Evolutionary conservation across 2,888 invertebrate species (phyloP), one percentile per base, ranked within the genome.

Genomic region (Anaspis maculata): DNA sequence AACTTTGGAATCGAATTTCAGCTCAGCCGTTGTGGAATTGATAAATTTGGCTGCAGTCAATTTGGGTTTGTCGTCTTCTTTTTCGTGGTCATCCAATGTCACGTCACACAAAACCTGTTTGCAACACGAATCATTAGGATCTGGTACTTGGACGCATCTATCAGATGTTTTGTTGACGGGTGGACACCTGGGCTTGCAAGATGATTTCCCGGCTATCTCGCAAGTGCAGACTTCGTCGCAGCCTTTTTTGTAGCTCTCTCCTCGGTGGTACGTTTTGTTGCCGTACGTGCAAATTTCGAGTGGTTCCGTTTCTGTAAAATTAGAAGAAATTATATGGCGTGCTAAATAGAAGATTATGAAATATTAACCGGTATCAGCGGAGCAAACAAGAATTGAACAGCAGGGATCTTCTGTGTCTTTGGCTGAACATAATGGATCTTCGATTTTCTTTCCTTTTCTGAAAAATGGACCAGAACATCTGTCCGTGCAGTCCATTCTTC

Each of bases 91-190:
- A 42, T 83, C 83, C 12, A 86, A 70, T 0, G 85, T 84, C 3
- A 88, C 87, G 54, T 88, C 89, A 57, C 91, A 92, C 2, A 89
- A 71, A 39, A 89, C 82, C 41, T 87, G 75, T 47, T 82, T 86
- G 52, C 91, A 91, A 57, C 91, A 91, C 1, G 79, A 68, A 58
- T 92, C 90, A 30, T 77, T 77, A 0, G 86, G 83, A 61, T 90
- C 88, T 44, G 82, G 78, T 0, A 90, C 76, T 50, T 81, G 79
- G 25, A 89, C 82, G 57, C 90, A 90, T 54, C 83, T 77, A 36
- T 87, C 86, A 15, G 69, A 66, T 1, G 71, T 68, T 36, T 73
- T 74, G 27, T 69, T 66, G 40, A 74, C 62, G 3, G 71, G 70
- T 3, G 72, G 71, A 52, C 83, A 84, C 48, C 83, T 57, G 27